Evolutionary conservation across 2,113 vertebrate species (phyloP), one percentile per base, ranked within the genome.

Genomic region (Rostratula benghalensis): DNA sequence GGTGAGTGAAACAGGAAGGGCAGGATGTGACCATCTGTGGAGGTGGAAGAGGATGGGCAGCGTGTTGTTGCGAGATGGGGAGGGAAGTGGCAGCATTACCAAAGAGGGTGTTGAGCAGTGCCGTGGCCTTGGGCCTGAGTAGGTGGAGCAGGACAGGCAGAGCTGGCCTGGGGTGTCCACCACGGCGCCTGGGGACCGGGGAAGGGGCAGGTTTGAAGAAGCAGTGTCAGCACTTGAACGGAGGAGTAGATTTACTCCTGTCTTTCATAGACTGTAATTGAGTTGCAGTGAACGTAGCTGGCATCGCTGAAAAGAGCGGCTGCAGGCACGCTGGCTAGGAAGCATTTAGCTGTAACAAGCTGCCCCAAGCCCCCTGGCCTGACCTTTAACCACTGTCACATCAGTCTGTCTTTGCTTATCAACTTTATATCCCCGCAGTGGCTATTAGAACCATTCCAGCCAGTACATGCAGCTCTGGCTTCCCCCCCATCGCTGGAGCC

Each of bases 1-100:
- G 50, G 15, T 56, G 89, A 50, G 87, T 16, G 92, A 82, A 94
- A 80, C 90, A 86, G 87, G 91, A 91, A 84, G 93, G 84, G 75
- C 93, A 77, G 82, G 94, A 93, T 93, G 78, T 39, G 95, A 39
- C 77, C 84, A 68, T 82, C 78, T 65, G 67, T 65, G 78, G 82
- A 73, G 91, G 82, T 91, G 87, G 93, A 61, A 73, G 91, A 91
- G 70, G 33, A 69, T 22, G 31, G 59, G 77, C 83, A 92, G 68
- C 1, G 2, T 1, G 1, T 50, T 1, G 1, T 50, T 85, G 63
- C 2, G 5, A 92, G 79, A 39, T 7, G 43, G 6, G 37, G 67
- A 88, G 87, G 57, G 70, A 89, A 75, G 48, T 10, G 57, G 37
- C 68, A 90, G 67, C 7, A 0, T 96, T 86, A 87, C 89, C 46